Evolutionary conservation across 53 echinoderm and acorn worm genomes (phyloP), one percentile per base, ranked within the genome.

Genomic region (Mesocentrotus franciscanus): DNA sequence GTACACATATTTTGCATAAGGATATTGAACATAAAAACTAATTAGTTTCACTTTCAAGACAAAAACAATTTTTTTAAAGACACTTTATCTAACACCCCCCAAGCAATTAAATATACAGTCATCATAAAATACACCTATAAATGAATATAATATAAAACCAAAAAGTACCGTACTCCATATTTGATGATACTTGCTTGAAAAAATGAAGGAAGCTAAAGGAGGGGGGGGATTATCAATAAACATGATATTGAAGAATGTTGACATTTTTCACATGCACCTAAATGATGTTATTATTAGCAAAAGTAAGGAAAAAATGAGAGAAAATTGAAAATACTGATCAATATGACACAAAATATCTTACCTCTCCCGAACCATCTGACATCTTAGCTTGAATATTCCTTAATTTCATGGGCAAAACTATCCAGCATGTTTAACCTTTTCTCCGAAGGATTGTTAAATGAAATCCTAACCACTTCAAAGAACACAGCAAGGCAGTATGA

Each of bases 381-480:
- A 87, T 87, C 59, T 42, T 87, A 57, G 87, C 58, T 26, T 56
- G 56, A 87, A 87, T 87, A 87, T 87, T 87, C 87, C 87, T 87
- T 27, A 87, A 58, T 58, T 87, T 87, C 27, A 87, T 57, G 87
- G 87, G 58, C 34, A 58, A 57, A 56, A 58, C n/a, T 27, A 9
- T n/a, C 56, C 57, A n/a, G 58, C 58, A 87, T 87, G 87, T n/a
- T 87, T 27, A 58, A 58, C 14, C 56, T 57, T 11, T n/a, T 87
- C 87, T 87, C 57, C 59, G 29, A 58, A 49, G 59, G 59, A 87
- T 27, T 87, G 57, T 27, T 58, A 24, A 87, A 11, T 58, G 58
- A 58, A 81, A 56, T 58, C 58, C 56, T 30, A 58, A 87, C 87
- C 58, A 57, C 87, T 42, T 87, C 57, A 58, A 84, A 58, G 22